Evolutionary conservation across 2,113 vertebrate species (phyloP).

Genomic region (Sarotherodon lohbergeri): DNA sequence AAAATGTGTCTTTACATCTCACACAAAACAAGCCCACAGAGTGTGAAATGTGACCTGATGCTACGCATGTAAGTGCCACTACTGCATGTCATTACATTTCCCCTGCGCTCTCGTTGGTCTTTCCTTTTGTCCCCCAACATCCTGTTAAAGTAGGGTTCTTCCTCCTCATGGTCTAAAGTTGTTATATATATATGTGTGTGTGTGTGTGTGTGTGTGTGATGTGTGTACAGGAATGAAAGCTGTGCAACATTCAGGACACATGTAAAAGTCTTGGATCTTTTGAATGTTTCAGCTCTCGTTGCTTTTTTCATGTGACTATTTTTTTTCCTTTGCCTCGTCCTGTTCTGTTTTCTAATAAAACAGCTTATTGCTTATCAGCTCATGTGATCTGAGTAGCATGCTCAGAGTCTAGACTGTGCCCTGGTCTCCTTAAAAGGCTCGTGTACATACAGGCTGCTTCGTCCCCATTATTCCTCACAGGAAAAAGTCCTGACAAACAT

Average conservation of each 20-base stretch:
- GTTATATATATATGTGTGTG: fast-evolving
- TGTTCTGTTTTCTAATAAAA: background rate
- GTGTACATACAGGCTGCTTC: background rate
- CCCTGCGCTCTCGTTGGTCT: background rate
- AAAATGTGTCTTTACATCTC: background rate
- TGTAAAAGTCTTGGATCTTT: background rate
- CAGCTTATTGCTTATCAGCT: background rate
- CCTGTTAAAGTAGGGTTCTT: background rate
- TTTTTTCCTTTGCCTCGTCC: background rate
- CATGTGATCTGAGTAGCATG: background rate
- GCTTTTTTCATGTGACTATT: background rate
- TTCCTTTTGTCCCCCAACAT: background rate
- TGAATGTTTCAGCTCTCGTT: background rate
- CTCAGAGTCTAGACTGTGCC: background rate
- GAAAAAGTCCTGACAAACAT: background rate
- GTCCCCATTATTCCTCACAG: background rate
- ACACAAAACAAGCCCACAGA: background rate
- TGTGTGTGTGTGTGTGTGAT: fast-evolving
- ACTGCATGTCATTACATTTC: background rate
- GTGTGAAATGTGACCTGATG: background rate
- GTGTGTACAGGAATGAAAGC: background rate
- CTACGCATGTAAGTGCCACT: background rate
- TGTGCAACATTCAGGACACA: fast-evolving
- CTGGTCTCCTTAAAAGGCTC: background rate
- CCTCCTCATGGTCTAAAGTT: background rate